phyloP scores from a whole-genome alignment of 2,888 invertebrate genomes.

The Torymus texanus region DNA sequence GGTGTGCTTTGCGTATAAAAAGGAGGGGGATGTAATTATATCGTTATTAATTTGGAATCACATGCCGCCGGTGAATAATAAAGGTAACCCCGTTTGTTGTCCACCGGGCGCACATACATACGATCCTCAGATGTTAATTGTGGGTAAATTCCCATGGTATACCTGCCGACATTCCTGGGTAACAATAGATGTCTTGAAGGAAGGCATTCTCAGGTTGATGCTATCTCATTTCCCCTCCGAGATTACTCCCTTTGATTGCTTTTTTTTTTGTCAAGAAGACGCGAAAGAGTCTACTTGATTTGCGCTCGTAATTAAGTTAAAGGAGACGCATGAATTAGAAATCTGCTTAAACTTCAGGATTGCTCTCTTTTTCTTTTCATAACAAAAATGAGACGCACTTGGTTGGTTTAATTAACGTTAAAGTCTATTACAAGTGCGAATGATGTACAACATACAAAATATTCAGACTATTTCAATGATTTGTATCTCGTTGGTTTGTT shows the following conservation, averaged over 20 bases:
- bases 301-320: constrained; percentile 43
- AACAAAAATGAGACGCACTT: constrained; percentile 39
- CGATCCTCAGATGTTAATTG: constrained; percentile 71
- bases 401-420: constrained; percentile 41
- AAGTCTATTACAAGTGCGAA: constrained; percentile 32
- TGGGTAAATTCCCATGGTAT: constrained; percentile 74
- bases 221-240: constrained; percentile 67
- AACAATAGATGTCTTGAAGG: constrained; percentile 70
- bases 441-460: constrained; percentile 44
- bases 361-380: constrained; percentile 23
- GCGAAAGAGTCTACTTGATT: constrained; percentile 42
- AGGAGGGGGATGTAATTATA: constrained; percentile 37
- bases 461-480: constrained; percentile 21
- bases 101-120: constrained; percentile 48
- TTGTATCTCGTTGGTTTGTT: neutral
- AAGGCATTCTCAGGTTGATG: constrained; percentile 67
- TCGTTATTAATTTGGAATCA: constrained; percentile 54
- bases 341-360: constrained; percentile 25
- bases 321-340: constrained; percentile 47
- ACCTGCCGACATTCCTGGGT: constrained; percentile 65
- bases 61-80: constrained; percentile 61
- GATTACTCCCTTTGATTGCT: constrained; percentile 60
- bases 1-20: neutral
- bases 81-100: constrained; percentile 70
- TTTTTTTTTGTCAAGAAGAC: constrained; percentile 47